Percentiles rank a stretch among this genome's conserved stretches.
Evolutionary conservation across 2,113 vertebrate species (phyloP).

Genomic region (Sapayoa aenigma): DNA sequence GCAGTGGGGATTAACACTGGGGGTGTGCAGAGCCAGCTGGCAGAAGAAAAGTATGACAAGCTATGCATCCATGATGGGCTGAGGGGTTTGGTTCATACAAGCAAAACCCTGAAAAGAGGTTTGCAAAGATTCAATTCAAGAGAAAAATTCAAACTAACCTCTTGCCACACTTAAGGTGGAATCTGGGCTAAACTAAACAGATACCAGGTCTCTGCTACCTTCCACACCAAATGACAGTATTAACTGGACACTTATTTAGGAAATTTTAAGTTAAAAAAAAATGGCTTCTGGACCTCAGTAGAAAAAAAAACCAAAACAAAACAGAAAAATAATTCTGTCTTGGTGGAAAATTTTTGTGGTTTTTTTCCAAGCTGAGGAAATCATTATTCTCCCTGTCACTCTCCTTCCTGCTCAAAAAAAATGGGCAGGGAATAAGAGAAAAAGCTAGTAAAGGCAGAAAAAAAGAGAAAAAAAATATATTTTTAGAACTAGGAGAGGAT

Average conservation of each 20-base stretch:
- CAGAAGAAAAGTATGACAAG: not conserved
- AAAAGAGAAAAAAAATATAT: not conserved
- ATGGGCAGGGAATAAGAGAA: not conserved
- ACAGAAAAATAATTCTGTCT: not conserved
- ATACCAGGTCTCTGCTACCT: not conserved
- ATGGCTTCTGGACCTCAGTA: not conserved
- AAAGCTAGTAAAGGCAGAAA: not conserved
- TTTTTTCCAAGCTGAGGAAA: slow-evolving; percentile 33
- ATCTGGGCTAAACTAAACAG: not conserved
- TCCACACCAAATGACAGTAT: not conserved
- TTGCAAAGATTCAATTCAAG: not conserved
- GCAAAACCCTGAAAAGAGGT: not conserved
- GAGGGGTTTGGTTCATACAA: not conserved
- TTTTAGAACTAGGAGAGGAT: not conserved
- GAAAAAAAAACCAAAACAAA: not conserved
- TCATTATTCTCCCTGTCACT: slow-evolving; percentile 32
- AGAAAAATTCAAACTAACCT: slow-evolving; percentile 9
- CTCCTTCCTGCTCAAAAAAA: slow-evolving; percentile 31
- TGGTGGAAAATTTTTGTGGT: not conserved
- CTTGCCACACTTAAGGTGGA: not conserved
- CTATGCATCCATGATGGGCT: not conserved
- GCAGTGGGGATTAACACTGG: not conserved
- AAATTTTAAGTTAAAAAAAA: not conserved
- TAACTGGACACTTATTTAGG: not conserved
- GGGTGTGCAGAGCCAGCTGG: not conserved